phyloP scores from a whole-genome alignment of 2,888 invertebrate genomes.

The Petrolisthes cinctipes region DNA sequence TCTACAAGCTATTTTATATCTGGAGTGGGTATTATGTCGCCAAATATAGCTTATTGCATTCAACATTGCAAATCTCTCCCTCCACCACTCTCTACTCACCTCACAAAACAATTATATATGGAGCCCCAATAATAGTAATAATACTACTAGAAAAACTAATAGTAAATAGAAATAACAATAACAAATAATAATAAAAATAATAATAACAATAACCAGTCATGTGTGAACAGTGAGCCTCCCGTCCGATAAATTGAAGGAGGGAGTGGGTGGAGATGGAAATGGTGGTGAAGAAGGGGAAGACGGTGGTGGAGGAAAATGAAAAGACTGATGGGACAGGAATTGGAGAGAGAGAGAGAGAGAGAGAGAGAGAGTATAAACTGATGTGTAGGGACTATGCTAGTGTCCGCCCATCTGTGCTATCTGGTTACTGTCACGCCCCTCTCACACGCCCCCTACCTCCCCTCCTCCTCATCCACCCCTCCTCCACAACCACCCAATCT shows the following conservation, averaged over 20 bases:
- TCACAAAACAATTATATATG: too few relatives aligned
- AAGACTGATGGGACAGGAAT: neutral
- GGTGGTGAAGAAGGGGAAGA: neutral
- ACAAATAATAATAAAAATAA: neutral
- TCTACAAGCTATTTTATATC: too few relatives aligned
- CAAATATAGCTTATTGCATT: too few relatives aligned
- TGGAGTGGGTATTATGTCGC: too few relatives aligned
- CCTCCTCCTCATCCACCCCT: neutral
- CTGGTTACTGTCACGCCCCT: slow-evolving; percentile 44
- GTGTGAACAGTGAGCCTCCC: neutral
- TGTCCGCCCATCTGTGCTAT: slow-evolving; percentile 37
- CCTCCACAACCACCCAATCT: neutral
- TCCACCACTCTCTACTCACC: too few relatives aligned
- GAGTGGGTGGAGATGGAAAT: neutral
- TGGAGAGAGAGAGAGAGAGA: slow-evolving; percentile 13
- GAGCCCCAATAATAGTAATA: neutral
- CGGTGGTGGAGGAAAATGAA: neutral
- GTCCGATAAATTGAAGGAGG: neutral
- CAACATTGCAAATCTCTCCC: too few relatives aligned
- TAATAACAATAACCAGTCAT: neutral
- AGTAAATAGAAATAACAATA: neutral
- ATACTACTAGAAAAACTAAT: neutral
- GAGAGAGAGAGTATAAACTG: neutral
- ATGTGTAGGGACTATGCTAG: neutral
- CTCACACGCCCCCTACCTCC: slow-evolving; percentile 6